Evolutionary conservation across 1,140 invertebrate genomes (phyloP).

Genomic region (Bombus haemorrhoidalis): DNA sequence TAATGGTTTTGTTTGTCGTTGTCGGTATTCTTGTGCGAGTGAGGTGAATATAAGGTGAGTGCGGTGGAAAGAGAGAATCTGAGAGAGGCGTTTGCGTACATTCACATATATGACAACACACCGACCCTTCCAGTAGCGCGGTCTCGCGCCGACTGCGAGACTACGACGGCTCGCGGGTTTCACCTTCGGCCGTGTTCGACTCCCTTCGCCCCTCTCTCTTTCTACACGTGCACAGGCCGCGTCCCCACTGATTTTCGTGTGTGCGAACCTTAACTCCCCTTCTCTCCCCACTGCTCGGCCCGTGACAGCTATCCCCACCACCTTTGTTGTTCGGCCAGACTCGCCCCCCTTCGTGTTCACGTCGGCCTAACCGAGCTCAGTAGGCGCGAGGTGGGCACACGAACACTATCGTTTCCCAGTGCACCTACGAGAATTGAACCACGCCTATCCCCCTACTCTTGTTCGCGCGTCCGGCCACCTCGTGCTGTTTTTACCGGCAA

Average conservation of each 20-base stretch:
- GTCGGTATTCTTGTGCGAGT: slow-evolving; percentile 18
- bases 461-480: slow-evolving; percentile 65
- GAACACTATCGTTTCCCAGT: slow-evolving; percentile 65
- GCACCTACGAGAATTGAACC: slow-evolving; percentile 64
- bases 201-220: slow-evolving; percentile 60
- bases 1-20: slow-evolving; percentile 8
- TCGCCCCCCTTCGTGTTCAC: slow-evolving; percentile 57
- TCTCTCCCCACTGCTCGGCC: slow-evolving; percentile 48
- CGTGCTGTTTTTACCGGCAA: slow-evolving; percentile 68
- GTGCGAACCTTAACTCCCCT: slow-evolving; percentile 60
- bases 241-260: slow-evolving; percentile 62
- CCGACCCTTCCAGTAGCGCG: slow-evolving; percentile 78
- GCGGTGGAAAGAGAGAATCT: slow-evolving; percentile 33
- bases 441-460: slow-evolving; percentile 74
- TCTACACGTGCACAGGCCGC: slow-evolving; percentile 57
- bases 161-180: slow-evolving; percentile 75
- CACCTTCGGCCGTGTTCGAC: slow-evolving; percentile 74
- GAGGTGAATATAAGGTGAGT: slow-evolving; percentile 17
- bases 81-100: slow-evolving; percentile 54
- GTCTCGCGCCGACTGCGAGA: slow-evolving; percentile 81
- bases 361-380: slow-evolving; percentile 59
- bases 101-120: slow-evolving; percentile 56
- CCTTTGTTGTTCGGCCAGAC: slow-evolving; percentile 24
- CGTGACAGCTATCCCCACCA: slow-evolving; percentile 51
- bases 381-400: slow-evolving; percentile 76